Evolutionary conservation across 2,113 vertebrate genomes (phyloP).

Genomic region (Taurulus bubalis): DNA sequence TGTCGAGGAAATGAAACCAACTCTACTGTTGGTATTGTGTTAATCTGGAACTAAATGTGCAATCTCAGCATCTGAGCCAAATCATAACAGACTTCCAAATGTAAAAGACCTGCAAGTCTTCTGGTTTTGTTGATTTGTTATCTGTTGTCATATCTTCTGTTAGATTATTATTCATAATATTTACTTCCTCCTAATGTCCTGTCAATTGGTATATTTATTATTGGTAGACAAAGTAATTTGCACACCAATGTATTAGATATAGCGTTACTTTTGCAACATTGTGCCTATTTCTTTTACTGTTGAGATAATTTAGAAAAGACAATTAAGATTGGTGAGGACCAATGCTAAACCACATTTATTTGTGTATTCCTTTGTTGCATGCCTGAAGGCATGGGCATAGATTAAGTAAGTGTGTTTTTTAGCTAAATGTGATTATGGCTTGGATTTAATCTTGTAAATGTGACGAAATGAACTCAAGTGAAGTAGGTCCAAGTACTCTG

Average conservation of each 20-base stretch:
- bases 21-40: conserved; percentile 22
- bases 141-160: conserved; percentile 36
- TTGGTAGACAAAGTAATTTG: conserved; percentile 14
- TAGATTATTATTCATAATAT: conserved; percentile 29
- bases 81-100: conserved; percentile 16
- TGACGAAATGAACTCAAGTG: conserved; percentile 68
- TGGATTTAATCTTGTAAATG: conserved; percentile 76
- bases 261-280: conserved; percentile 2
- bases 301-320: conserved; percentile 47
- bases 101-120: conserved; percentile 4
- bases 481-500: conserved; percentile 26
- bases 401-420: conserved; percentile 69
- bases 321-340: conserved; percentile 9
- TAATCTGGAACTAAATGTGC: conserved; percentile 42
- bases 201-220: conserved; percentile 15
- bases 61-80: conserved; percentile 42
- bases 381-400: conserved; percentile 56
- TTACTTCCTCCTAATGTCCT: not conserved
- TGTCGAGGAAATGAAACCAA: conserved; percentile 48
- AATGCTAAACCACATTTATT: conserved; percentile 34
- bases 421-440: conserved; percentile 74
- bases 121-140: conserved; percentile 31
- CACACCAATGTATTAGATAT: conserved; percentile 12
- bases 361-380: conserved; percentile 55
- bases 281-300: conserved; percentile 6